Evolutionary conservation across 2,113 vertebrate genomes (phyloP), one percentile per base, ranked within the genome.

Genomic region (Antennarius striatus): DNA sequence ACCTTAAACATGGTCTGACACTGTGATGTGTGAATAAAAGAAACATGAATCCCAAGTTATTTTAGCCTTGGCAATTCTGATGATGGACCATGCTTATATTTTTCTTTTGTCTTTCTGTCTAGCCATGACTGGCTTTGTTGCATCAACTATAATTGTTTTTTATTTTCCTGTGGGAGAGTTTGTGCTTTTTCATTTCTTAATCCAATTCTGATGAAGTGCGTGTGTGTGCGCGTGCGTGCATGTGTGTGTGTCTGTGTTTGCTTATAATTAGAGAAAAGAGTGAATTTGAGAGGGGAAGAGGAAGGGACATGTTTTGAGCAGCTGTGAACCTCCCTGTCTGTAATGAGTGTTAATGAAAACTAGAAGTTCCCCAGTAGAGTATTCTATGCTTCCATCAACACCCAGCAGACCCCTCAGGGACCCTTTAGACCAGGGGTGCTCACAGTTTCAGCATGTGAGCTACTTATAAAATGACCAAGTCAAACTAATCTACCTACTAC

Each of bases 261-360:
- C 9, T 10, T 47, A 48, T n/a, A 43, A 5, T 54, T 51, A 9
- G 63, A 56, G 10, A 17, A 36, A 50, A 50, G 56, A 36, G 67
- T 29, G 45, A 40, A 56, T 59, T 10, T n/a, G 53, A 63, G 56
- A 16, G 30, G 61, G 63, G 52, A 63, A 28, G 17, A 48, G 45
- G 10, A 59, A 56, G 65, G 52, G 46, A 53, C 17, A 22, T 6
- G 48, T 68, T 71, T 14, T 52, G 51, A 69, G 54, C 3, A 10
- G 10, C 56, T 63, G 22, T 3, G 5, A 72, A 67, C 83, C 36
- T 57, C 16, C 58, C 65, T 22, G 56, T 78, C 7, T 64, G 46
- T 75, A 61, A 77, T 73, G 62, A 72, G 28, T 45, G 16, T 64
- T 76, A 78, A 77, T 84, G 55, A 73, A 84, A 76, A 71, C 55